Base-by-base conservation (phyloP, 2,113 vertebrate genomes). In the Urocynchramus pylzowi region DNA sequence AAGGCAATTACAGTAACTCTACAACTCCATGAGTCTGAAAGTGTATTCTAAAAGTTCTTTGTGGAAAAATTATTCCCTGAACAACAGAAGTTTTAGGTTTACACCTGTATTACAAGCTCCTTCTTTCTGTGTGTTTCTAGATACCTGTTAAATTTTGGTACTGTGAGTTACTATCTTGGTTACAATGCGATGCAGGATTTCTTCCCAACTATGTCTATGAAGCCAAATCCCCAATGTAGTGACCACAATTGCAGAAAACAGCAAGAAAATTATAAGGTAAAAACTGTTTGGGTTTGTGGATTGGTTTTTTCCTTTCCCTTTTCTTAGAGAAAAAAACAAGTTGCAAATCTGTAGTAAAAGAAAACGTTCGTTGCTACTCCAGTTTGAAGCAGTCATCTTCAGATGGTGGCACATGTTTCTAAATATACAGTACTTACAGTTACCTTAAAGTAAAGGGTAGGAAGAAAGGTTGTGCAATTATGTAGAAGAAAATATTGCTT, bases 161-260 rank as follows among this genome's bases (percentile, higher is more conserved):
- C 97, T 2, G 99, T 99, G 90, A 99, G 99, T 97, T 98, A 99
- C 84, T 99, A 99, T 90, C 98, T 99, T 35, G 99, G 99, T 84
- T 99, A 99, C 97, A 99, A 99, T 35, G 99, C 99, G 2, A 99
- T 99, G 99, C 98, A 99, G 83, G 99, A 99, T 97, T 99, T 99
- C 96, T 99, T 99, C 64, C 99, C 99, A 76, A 98, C 98, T 59
- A 99, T 99, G 99, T 94, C 98, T 33, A 99, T 99, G 99, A 99
- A 99, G 94, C 98, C 99, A 90, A 99, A 99, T 92, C 98, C 99
- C 61, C 98, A 99, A 18, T 99, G 99, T 53, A 98, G 98, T 61
- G 99, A 99, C 93, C 95, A 88, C 79, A 97, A 99, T 73, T 99
- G 99, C 96, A 98, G 98, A 94, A 98, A 94, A 91, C 99, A 99